Evolutionary conservation across 2,113 vertebrate genomes (phyloP), one percentile per base, ranked within the genome.

Genomic region (Asarcornis scutulata): DNA sequence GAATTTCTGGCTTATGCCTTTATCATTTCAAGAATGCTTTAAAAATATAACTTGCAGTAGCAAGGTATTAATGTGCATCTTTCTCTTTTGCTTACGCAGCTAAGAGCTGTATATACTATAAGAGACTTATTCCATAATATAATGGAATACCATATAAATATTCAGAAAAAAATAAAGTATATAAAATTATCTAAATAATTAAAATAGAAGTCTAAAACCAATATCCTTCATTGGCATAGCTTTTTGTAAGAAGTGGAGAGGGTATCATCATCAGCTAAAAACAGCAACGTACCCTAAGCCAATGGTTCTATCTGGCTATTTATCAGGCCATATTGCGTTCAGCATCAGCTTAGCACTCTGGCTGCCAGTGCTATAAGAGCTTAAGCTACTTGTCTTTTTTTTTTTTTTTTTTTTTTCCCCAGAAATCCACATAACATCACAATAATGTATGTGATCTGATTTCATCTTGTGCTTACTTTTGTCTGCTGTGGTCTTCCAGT

Each of bases 161-260:
- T 11, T 69, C 42, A 73, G 46, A 83, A 88, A 88, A 82, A 82
- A 10, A 17, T 20, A 38, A 83, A 56, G 17, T 71, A 71, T 62
- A 89, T 81, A 17, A 83, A 88, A 66, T 67, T 56, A 9, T n/a
- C 40, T 68, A 52, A 71, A 14, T 76, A 56, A 92, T 92, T 93
- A 90, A 93, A 92, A 32, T 77, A 63, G 67, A 90, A 90, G 40
- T 86, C 48, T 56, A 67, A 82, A 94, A 83, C 38, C 52, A 75
- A 59, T 62, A 58, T 34, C 75, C 29, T 36, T 80, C 83, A 53
- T 29, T 91, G 90, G 36, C 52, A 63, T 52, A 73, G 22, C 29
- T 85, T 91, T 73, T 79, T 56, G 21, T 29, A 83, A 83, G 86
- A 76, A 86, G 22, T 23, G 11, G 48, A 68, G 22, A 53, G 15